Base-by-base conservation (phyloP, 2,888 invertebrate genomes). In the Eupithecia insigniata region DNA sequence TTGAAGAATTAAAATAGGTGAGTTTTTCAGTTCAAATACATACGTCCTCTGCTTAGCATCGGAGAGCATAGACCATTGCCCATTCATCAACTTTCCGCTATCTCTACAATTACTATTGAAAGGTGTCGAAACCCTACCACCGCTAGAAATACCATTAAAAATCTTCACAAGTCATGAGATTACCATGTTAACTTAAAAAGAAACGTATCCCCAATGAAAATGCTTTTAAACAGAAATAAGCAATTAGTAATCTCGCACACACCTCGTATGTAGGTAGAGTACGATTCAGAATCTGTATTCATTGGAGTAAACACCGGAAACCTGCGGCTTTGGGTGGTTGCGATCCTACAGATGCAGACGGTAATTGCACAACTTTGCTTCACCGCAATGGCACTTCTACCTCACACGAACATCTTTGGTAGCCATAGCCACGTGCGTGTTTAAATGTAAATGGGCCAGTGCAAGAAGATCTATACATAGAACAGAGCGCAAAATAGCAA, bases 321-420 rank as follows among this genome's bases (percentile, higher is more conserved):
- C 79, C 79, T 82, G 82, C 76, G 83, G 84, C 78, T 85, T 77
- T 76, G 78, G 81, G 78, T 76, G 73, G 74, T 79, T 76, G 77
- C 82, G 85, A 85, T 82, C 81, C 79, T 80, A 81, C 75, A 78
- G 22, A 26, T 55, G 55, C 55, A 55, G 81, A 71, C 76, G 73
- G 84, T 87, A 85, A 86, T 84, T 84, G 80, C 81, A 73, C 78
- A 86, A 85, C 83, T 87, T 87, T 81, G 84, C 80, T 79, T 81
- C 78, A 80, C 81, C 82, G 68, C 83, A 81, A 69, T 71, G 76
- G 76, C 74, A 72, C 78, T 77, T 79, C 76, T 71, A 76, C 76
- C 76, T 80, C 80, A 78, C 76, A 80, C 81, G 80, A 75, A 76
- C 80, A 80, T 81, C 76, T 78, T 79, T 78, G 73, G 79, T 78